phyloP scores from a whole-genome alignment of 2,888 invertebrate species.

The Sepiola atlantica region DNA sequence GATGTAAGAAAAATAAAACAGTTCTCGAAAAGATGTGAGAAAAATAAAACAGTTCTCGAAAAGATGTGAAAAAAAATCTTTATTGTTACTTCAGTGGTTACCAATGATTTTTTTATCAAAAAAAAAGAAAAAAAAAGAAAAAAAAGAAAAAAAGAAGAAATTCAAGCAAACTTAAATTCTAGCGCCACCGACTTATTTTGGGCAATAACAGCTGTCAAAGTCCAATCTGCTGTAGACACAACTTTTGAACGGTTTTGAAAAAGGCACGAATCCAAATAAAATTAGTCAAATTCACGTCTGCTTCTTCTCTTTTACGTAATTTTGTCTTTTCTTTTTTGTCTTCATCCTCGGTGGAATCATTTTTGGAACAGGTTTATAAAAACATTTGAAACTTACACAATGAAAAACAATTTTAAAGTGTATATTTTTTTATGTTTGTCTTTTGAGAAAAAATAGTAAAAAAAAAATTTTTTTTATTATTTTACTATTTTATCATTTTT shows the following conservation, averaged over 20 bases:
- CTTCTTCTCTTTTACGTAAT: neutral
- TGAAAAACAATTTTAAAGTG: neutral
- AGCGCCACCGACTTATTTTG: slow-evolving; percentile 6
- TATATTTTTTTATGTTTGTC: neutral
- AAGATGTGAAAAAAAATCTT: slow-evolving; percentile 24
- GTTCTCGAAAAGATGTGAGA: neutral
- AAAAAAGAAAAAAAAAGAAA: neutral
- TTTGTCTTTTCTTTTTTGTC: neutral
- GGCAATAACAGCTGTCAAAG: neutral
- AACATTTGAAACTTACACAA: neutral
- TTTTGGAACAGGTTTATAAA: neutral
- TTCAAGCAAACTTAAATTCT: slow-evolving; percentile 32
- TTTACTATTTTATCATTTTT: neutral
- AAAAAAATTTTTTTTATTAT: neutral
- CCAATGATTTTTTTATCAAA: neutral
- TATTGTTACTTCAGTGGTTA: neutral
- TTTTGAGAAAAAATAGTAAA: neutral
- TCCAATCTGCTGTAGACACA: neutral
- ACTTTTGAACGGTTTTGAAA: neutral
- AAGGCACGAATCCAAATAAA: neutral
- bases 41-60: slow-evolving; percentile 13
- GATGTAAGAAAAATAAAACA: neutral
- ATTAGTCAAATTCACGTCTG: neutral
- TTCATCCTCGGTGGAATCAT: neutral
- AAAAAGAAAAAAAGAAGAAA: neutral